Base-by-base conservation (phyloP, 23 tunicate genomes). In the Styela plicata region DNA sequence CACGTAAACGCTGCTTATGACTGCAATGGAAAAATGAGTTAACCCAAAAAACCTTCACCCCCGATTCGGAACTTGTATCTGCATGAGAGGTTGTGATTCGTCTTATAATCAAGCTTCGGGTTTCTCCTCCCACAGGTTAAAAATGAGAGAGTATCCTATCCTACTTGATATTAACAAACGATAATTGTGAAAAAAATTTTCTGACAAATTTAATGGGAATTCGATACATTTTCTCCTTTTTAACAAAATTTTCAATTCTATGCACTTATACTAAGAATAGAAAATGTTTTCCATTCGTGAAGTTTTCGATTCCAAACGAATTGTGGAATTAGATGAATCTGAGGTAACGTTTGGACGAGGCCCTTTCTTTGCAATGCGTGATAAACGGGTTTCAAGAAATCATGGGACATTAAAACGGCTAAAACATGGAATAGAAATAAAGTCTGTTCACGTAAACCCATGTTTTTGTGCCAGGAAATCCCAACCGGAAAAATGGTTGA, bases 371-470 rank as follows among this genome's bases (percentile, higher is more conserved):
- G 84, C 65, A 66, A 71, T 92, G 10, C 69, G 62, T 28, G 92
- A 92, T 65, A 92, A 92, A 74, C 70, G 84, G 74, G 89, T 92
- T 10, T 92, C 97, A 16, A 52, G 97, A 37, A 87, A 87, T 29
- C 97, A 92, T 84, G 92, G 89, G 29, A 25, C 52, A 24, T 44
- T 92, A 31, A 31, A 34, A 31, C 36, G 64, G 7, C 13, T 37
- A 0, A 2, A 7, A 0, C n/a, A 71, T 20, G 78, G 65, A 35
- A 24, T 67, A 25, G 61, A 74, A 36, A 67, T 92, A 57, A 87
- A 83, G 69, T 92, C 97, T 19, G 83, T 77, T 74, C 97, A 92
- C 69, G 36, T 74, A 3, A 92, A 92, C 74, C 97, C 97, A 0
- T 92, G 97, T 70, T 87, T 92, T 80, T 76, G 44, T 57, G 37